phyloP scores from a whole-genome alignment of 2,113 vertebrate species.

The Rhineura floridana region DNA sequence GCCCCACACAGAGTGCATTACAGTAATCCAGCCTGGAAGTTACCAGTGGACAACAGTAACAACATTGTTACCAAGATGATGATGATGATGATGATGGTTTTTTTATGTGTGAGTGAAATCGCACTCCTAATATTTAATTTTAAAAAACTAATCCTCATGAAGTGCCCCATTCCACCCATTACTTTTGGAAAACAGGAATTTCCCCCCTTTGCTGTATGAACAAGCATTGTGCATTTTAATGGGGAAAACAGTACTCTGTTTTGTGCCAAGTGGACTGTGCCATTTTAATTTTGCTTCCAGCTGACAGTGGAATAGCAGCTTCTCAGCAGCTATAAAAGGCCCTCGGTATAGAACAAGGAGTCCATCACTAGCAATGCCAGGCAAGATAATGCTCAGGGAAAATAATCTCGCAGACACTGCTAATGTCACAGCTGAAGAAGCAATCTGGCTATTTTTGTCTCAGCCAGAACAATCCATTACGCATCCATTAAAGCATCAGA shows the following conservation, averaged over 20 bases:
- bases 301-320: background rate
- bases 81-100: no score
- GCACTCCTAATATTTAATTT: background rate
- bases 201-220: background rate
- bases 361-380: constrained; percentile 35
- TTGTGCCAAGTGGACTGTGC: background rate
- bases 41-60: no score
- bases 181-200: background rate
- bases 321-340: background rate
- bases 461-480: constrained; percentile 29
- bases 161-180: no score
- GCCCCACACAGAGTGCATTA: no score
- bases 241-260: background rate
- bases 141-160: no score
- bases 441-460: constrained; percentile 33
- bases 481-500: constrained; percentile 25
- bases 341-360: background rate
- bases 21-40: no score
- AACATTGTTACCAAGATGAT: no score
- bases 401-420: constrained; percentile 1
- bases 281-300: background rate
- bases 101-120: no score
- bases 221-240: background rate
- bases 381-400: constrained; percentile 36
- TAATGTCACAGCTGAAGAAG: constrained; percentile 37